phyloP scores from a whole-genome alignment of 2,113 vertebrate species.

The Anas platyrhynchos region DNA sequence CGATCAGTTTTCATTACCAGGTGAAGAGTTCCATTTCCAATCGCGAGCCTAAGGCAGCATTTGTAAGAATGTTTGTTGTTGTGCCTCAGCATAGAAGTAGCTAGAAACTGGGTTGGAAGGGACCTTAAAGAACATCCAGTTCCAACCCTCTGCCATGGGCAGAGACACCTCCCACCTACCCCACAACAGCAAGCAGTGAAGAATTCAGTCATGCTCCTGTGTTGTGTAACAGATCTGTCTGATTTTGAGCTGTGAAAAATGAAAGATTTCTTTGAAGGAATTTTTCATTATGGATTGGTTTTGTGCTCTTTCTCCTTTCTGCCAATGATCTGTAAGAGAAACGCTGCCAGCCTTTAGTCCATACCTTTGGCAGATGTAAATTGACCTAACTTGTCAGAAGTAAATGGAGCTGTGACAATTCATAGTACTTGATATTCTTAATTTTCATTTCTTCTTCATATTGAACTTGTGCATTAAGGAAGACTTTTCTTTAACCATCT shows the following conservation, averaged over 20 bases:
- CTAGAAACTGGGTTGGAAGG: neutral
- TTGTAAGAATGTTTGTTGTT: neutral
- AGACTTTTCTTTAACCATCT: neutral
- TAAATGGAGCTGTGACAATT: neutral
- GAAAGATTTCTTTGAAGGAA: neutral
- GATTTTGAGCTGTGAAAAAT: constrained; percentile 19
- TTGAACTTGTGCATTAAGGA: neutral
- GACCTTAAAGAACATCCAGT: too few relatives aligned
- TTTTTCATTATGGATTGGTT: neutral
- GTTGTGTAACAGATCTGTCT: neutral
- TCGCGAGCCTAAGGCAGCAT: neutral
- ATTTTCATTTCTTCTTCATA: neutral
- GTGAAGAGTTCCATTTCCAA: neutral
- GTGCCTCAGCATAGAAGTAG: neutral
- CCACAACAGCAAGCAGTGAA: neutral
- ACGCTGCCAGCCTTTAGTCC: neutral
- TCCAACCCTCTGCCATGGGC: too few relatives aligned
- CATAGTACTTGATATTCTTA: neutral
- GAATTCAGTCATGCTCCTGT: neutral
- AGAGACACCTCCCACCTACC: neutral
- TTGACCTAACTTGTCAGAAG: neutral
- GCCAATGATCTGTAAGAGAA: too few relatives aligned
- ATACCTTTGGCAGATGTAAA: neutral
- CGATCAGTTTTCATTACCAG: neutral
- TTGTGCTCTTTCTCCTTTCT: too few relatives aligned